These are phyloP conservation scores for Micromesistius poutassou DNA, from an alignment of 2,797 vertebrate species.

Conservation along the genomic window DNA sequence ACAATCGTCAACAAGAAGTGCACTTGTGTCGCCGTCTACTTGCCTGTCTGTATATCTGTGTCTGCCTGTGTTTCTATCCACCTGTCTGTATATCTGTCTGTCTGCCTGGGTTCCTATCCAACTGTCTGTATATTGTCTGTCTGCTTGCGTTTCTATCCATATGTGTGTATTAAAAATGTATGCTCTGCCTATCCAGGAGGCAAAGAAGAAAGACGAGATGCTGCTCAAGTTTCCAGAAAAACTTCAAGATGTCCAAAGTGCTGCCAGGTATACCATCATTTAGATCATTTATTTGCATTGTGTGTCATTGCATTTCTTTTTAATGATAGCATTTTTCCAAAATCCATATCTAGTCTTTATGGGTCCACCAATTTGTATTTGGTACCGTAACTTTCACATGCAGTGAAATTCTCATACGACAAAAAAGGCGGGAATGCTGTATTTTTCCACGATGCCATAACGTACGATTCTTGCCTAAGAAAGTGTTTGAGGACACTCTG, in stretches of 20 bases:
- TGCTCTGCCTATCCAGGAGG: conserved; percentile 77
- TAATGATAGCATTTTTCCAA: not conserved
- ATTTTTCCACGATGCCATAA: not conserved
- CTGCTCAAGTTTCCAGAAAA: conserved; percentile 92
- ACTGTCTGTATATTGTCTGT: not conserved
- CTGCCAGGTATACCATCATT: conserved; percentile 77
- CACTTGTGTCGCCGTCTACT: conserved; percentile 17
- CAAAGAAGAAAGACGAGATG: conserved; percentile 89
- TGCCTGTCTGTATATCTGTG: conserved; percentile 4
- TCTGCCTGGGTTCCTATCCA: conserved; percentile 2
- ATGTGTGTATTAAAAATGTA: not conserved
- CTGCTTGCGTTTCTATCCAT: conserved; percentile 14
- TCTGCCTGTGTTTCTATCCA: conserved; percentile 3
- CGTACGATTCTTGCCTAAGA: not conserved
- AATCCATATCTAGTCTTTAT: not conserved
- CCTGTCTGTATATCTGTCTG: not conserved
- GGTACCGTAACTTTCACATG: not conserved
- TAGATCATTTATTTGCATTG: not conserved
- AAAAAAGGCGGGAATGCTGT: not conserved
- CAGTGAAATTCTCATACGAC: not conserved
- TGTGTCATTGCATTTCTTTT: not conserved
- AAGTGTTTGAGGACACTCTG: not conserved
- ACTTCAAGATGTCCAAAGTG: conserved; percentile 84
- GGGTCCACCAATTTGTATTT: not conserved
- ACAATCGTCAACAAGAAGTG: conserved; percentile 25